phyloP scores from a whole-genome alignment of 2,797 vertebrate species.

The Danio kyathit region DNA sequence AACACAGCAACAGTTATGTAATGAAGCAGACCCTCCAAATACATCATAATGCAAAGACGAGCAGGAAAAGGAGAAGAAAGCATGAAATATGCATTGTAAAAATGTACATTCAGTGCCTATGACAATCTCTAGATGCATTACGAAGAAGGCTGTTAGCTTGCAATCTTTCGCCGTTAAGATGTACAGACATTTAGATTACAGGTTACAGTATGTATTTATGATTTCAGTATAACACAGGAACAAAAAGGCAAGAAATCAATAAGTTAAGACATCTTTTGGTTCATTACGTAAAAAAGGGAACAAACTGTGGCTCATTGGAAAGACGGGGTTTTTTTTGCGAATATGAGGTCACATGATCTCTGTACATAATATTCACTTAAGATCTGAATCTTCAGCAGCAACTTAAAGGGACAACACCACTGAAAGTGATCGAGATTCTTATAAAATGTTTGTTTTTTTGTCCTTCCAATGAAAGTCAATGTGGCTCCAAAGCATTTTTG shows the following conservation, averaged over 20 bases:
- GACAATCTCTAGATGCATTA: slow-evolving; percentile 15
- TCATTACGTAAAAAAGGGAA: not conserved
- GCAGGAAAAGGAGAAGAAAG: not conserved
- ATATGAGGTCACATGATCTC: not conserved
- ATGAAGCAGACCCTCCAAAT: slow-evolving; percentile 10
- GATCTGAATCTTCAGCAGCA: not conserved
- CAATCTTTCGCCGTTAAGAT: slow-evolving; percentile 28
- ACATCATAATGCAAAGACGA: slow-evolving; percentile 4
- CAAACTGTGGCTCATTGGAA: not conserved
- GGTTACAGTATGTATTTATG: slow-evolving; percentile 1
- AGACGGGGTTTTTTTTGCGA: not conserved
- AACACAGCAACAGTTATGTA: not conserved
- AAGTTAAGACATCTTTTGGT: slow-evolving; percentile 23
- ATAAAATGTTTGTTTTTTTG: not conserved
- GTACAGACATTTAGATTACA: slow-evolving; percentile 5
- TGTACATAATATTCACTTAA: not conserved
- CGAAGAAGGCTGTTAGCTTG: slow-evolving; percentile 16
- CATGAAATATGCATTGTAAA: not conserved
- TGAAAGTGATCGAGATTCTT: not conserved
- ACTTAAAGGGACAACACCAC: slow-evolving; percentile 12
- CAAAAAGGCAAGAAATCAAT: slow-evolving; percentile 9
- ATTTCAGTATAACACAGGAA: not conserved
- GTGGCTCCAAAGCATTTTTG: not conserved
- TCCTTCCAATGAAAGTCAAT: not conserved
- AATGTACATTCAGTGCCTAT: slow-evolving; percentile 26